Conservation (phyloP, 2,113 vertebrate genomes). For the Proterorhinus semilunaris region DNA sequence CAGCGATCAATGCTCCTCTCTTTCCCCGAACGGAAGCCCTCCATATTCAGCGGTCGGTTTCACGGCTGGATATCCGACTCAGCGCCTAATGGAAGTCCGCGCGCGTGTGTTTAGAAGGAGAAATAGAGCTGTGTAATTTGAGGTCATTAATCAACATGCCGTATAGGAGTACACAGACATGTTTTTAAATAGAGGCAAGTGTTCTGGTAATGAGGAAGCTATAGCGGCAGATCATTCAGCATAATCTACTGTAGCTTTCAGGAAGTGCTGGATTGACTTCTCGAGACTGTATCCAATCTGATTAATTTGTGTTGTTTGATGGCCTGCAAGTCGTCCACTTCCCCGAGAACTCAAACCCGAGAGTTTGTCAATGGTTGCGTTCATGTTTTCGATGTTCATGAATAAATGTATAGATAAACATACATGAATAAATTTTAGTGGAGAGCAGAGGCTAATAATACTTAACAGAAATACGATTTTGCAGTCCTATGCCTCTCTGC, state of each 20-base stretch:
- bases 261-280: not conserved
- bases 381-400: no score
- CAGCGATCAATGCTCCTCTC: conserved; percentile 65
- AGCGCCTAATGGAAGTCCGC: conserved; percentile 51
- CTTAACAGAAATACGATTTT: not conserved
- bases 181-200: conserved; percentile 19
- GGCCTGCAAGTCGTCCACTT: no score
- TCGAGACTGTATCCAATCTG: not conserved
- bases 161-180: conserved; percentile 13
- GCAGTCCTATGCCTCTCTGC: not conserved
- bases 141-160: conserved; percentile 55
- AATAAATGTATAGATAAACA: no score
- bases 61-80: conserved; percentile 59
- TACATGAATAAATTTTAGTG: no score
- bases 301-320: no score
- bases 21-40: conserved; percentile 65
- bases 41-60: conserved; percentile 70
- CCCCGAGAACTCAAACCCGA: no score
- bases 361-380: no score
- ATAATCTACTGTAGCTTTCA: not conserved
- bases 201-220: conserved; percentile 28
- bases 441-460: no score
- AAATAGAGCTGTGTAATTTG: conserved; percentile 37
- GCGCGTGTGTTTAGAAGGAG: conserved; percentile 30
- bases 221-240: not conserved